phyloP scores from a whole-genome alignment of 2,113 vertebrate genomes.

The Oreochromis aureus region DNA sequence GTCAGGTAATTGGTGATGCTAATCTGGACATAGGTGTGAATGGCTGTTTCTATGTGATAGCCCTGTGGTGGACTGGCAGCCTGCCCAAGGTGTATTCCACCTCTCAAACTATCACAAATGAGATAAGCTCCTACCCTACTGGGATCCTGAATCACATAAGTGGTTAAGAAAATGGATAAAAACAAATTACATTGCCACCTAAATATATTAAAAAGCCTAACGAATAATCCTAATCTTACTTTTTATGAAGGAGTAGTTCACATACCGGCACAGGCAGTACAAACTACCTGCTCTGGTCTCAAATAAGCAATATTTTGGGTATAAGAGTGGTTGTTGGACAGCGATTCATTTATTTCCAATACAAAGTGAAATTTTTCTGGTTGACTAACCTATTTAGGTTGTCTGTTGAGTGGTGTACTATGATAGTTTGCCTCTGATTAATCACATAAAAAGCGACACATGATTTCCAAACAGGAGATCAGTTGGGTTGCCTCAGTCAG shows the following conservation, averaged over 20 bases:
- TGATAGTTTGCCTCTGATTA: not conserved
- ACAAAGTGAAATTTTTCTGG: not conserved
- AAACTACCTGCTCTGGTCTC: not conserved
- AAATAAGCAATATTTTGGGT: not conserved
- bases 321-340: not conserved
- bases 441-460: not conserved
- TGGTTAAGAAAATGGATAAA: not conserved
- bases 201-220: not conserved
- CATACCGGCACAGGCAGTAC: accelerated
- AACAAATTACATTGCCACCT: not conserved
- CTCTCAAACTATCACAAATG: not conserved
- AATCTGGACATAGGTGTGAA: not conserved
- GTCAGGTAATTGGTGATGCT: not conserved
- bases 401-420: not conserved
- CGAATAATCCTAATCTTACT: not conserved
- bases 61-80: not conserved
- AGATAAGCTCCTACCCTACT: not conserved
- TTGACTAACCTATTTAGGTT: not conserved
- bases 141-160: not conserved
- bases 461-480: not conserved
- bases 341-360: not conserved
- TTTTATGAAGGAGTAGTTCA: not conserved
- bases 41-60: not conserved
- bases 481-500: not conserved
- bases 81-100: not conserved